A percentile compares a stretch with the other conserved stretches of the same genome.
phyloP scores from a whole-genome alignment of 2,888 invertebrate species.

The Agrotis clavis region DNA sequence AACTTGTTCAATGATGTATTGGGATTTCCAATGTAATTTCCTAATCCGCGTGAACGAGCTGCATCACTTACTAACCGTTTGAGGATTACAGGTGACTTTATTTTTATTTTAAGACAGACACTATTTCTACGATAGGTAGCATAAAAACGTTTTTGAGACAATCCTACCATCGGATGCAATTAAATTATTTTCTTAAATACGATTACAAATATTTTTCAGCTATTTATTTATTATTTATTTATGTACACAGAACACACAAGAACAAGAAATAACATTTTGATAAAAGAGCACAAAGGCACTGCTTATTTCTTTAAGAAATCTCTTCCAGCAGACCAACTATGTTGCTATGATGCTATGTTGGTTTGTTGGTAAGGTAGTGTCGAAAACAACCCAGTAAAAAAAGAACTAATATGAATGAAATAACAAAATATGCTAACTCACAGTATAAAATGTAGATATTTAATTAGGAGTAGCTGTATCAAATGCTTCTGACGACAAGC shows the following conservation, averaged over 20 bases:
- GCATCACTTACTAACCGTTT: not conserved
- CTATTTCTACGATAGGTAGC: not conserved
- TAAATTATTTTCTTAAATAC: not conserved
- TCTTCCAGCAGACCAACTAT: too few relatives aligned
- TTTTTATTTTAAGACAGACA: not conserved
- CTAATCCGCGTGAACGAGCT: too few relatives aligned
- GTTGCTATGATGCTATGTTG: too few relatives aligned
- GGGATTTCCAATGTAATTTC: too few relatives aligned
- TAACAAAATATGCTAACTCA: constrained; percentile 14
- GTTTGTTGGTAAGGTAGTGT: not conserved
- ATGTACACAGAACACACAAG: too few relatives aligned
- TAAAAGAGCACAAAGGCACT: too few relatives aligned
- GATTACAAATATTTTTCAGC: not conserved
- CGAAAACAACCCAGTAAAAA: not conserved
- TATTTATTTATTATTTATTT: too few relatives aligned
- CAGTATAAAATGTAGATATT: constrained; percentile 27
- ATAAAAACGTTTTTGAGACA: not conserved
- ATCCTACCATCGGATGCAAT: not conserved
- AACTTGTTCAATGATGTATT: too few relatives aligned
- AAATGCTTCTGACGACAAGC: constrained; percentile 74
- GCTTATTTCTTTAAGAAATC: too few relatives aligned
- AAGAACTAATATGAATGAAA: not conserved
- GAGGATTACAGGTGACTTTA: not conserved
- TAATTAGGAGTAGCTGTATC: constrained; percentile 48
- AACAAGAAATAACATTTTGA: too few relatives aligned